These are phyloP conservation scores for Lepus oiostolus DNA, from an alignment of 2,797 vertebrate species.

Conservation along the genomic window DNA sequence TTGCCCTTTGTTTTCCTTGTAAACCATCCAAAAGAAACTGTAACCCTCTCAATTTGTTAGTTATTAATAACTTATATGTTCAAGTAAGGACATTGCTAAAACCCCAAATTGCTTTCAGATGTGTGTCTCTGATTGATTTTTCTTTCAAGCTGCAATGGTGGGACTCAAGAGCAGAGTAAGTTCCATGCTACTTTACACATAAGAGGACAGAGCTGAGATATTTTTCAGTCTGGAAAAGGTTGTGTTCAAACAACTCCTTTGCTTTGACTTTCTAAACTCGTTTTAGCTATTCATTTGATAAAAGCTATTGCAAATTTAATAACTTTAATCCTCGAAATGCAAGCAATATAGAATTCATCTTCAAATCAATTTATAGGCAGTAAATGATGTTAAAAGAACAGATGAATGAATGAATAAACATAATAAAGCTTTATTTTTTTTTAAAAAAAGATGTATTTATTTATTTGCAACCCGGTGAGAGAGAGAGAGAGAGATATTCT, in stretches of 20 bases:
- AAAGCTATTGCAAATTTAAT: conserved; percentile 13
- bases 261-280: conserved; percentile 48
- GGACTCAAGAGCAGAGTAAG: conserved; percentile 85
- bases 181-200: conserved; percentile 70
- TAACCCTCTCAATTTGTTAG: conserved; percentile 83
- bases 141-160: conserved; percentile 78
- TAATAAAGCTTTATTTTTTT: not conserved
- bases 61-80: conserved; percentile 86
- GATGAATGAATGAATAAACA: not conserved
- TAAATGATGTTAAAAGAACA: not conserved
- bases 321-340: not conserved
- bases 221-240: conserved; percentile 73
- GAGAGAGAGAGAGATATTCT: too few relatives aligned
- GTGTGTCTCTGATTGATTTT: conserved; percentile 85
- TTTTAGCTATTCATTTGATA: conserved; percentile 58
- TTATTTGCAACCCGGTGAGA: too few relatives aligned
- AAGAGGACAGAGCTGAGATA: conserved; percentile 73
- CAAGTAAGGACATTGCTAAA: conserved; percentile 84
- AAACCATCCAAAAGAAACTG: conserved; percentile 72
- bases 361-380: not conserved
- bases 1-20: conserved; percentile 41
- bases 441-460: not conserved
- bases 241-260: conserved; percentile 69
- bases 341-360: not conserved
- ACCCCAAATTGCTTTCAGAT: conserved; percentile 85